These are phyloP conservation scores for Scolopax bukidnonensis DNA, from an alignment of 2,797 vertebrate species.

Conservation along the genomic window DNA sequence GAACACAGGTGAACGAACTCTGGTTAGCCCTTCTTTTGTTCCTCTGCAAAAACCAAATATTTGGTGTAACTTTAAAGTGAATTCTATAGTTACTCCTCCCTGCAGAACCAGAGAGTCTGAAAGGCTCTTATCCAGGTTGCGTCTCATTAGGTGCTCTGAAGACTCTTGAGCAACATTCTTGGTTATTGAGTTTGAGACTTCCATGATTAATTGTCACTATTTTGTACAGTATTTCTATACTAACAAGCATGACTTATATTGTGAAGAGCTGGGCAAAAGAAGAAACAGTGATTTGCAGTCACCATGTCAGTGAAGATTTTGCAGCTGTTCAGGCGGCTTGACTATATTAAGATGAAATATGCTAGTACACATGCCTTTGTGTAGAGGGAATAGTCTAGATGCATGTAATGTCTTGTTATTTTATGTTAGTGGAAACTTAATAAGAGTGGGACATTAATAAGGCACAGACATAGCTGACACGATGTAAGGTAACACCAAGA, in stretches of 20 bases:
- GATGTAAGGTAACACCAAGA: neutral
- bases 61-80: neutral
- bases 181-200: neutral
- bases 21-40: neutral
- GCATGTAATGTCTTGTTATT: neutral
- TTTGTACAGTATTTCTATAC: neutral
- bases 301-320: neutral
- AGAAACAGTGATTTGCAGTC: neutral
- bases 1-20: neutral
- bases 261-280: neutral
- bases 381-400: neutral
- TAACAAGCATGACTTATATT: neutral
- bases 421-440: neutral
- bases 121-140: neutral
- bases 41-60: neutral
- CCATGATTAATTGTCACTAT: neutral
- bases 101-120: neutral
- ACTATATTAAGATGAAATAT: slow-evolving; percentile 13
- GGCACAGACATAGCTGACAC: neutral
- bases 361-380: neutral
- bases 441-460: neutral
- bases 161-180: neutral
- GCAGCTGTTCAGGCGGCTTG: neutral
- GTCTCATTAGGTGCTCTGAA: neutral
- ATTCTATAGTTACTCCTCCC: neutral